Percentiles rank a stretch among this genome's conserved stretches.
phyloP scores from a whole-genome alignment of 2,797 vertebrate species.

The Siniperca scherzeri region DNA sequence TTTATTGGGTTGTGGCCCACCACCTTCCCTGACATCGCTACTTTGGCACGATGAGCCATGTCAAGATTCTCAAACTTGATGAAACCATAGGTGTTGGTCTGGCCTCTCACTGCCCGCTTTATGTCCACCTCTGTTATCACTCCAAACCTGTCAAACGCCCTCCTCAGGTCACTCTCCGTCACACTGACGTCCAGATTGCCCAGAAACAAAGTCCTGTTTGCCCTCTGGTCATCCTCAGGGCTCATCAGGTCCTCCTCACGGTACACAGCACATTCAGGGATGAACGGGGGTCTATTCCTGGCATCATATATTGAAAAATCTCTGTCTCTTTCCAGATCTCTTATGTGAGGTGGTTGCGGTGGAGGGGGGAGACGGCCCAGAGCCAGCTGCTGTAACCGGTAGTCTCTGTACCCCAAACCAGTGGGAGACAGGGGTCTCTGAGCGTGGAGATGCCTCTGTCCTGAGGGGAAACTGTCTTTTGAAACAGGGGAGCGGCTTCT shows the following conservation, averaged over 20 bases:
- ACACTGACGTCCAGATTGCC: slow-evolving; percentile 95
- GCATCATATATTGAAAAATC: slow-evolving; percentile 91
- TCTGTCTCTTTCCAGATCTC: slow-evolving; percentile 94
- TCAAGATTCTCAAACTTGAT: slow-evolving; percentile 98
- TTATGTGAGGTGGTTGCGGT: slow-evolving; percentile 88
- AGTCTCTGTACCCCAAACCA: slow-evolving; percentile 92
- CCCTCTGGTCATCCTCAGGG: slow-evolving; percentile 95
- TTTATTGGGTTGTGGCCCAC: slow-evolving; percentile 94
- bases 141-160: slow-evolving; percentile 96
- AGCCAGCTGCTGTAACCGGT: slow-evolving; percentile 94
- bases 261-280: slow-evolving; percentile 89
- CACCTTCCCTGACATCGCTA: slow-evolving; percentile 96
- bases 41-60: slow-evolving; percentile 97
- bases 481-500: slow-evolving; percentile 91
- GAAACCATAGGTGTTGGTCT: slow-evolving; percentile 96
- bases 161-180: slow-evolving; percentile 92
- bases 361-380: slow-evolving; percentile 92
- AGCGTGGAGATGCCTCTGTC: slow-evolving; percentile 83
- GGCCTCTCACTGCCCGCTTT: slow-evolving; percentile 91
- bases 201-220: slow-evolving; percentile 96
- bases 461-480: slow-evolving; percentile 88
- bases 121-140: slow-evolving; percentile 98
- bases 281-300: slow-evolving; percentile 88
- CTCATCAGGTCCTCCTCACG: slow-evolving; percentile 92
- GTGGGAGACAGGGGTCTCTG: slow-evolving; percentile 91